Percentiles rank a stretch among this genome's conserved stretches.
Evolutionary conservation across 2,113 vertebrate genomes (phyloP).

Genomic region (Hyperoodon ampullatus): DNA sequence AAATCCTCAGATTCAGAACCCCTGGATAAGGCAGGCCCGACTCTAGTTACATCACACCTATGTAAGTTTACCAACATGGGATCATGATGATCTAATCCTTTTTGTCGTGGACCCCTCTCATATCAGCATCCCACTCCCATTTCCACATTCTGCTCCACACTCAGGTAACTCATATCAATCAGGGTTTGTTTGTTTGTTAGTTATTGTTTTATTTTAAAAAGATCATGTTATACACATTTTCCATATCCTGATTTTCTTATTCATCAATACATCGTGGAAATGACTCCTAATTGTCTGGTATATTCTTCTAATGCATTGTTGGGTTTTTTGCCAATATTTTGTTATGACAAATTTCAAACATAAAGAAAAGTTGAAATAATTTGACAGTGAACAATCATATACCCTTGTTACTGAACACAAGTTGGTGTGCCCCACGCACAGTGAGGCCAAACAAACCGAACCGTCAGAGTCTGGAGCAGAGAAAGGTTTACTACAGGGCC

Average conservation of each 20-base stretch:
- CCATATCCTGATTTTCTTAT: neutral
- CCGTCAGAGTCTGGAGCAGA: neutral
- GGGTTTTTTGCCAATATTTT: neutral
- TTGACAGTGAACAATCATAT: neutral
- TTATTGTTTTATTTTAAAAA: neutral
- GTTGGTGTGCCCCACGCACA: neutral
- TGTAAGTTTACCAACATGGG: neutral
- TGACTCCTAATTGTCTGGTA: neutral
- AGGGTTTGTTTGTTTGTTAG: too few species aligned
- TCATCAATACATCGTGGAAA: neutral
- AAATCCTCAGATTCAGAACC: too few species aligned
- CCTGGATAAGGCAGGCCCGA: too few species aligned
- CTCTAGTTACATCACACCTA: neutral
- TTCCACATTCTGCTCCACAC: neutral
- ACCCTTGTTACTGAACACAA: neutral
- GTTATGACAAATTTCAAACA: constrained; percentile 5
- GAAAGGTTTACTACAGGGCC: neutral
- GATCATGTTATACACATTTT: neutral
- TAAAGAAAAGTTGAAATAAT: neutral
- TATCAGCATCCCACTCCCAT: neutral
- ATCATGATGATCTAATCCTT: neutral
- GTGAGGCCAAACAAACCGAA: neutral
- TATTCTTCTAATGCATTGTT: neutral
- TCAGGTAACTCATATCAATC: neutral
- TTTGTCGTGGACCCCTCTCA: neutral